Base-by-base conservation (phyloP, 2,797 vertebrate species). In the Anguilla marmorata region DNA sequence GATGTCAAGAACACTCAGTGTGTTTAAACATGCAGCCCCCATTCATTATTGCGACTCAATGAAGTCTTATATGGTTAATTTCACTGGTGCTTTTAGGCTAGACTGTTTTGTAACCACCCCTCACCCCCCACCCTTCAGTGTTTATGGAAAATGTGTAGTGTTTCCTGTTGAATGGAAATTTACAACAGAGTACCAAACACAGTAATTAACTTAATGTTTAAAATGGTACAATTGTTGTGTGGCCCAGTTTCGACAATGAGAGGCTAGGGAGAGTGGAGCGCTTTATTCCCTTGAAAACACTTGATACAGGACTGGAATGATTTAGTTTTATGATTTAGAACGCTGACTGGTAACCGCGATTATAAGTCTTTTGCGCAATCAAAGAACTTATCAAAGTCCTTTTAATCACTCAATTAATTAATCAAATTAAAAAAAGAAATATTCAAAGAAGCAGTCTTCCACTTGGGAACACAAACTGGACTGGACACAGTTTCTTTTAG, bases 401-500 rank as follows among this genome's bases (percentile, higher is more conserved):
- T 45, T 79, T 79, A 79, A 79, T 79, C 19, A n/a, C 45, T 48
- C 24, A 82, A n/a, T n/a, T 50, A 82, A 45, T 82, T 82, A 50
- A 24, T 50, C 45, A n/a, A 4, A 50, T 50, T 50, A n/a, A 1
- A n/a, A 58, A 58, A 7, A 21, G 21, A 69, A 88, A 90, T 84
- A 85, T 83, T 84, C 69, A 85, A 86, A 54, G 48, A 89, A 50
- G 48, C 60, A 48, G 85, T 56, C 48, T 66, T 86, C 66, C 84
- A 85, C 66, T 86, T 11, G 86, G 74, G 30, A 88, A 89, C 89
- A 87, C 88, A 86, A 87, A 85, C 87, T 90, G 90, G 87, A 54
- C 79, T 30, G 27, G 89, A 91, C 88, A 90, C 91, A 89, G 88
- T 87, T 91, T 88, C 85, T 86, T 85, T 91, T 86, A 88, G 88